Evolutionary conservation across 2,113 vertebrate genomes (phyloP), one percentile per base, ranked within the genome.

Genomic region (Glaucidium brasilianum): DNA sequence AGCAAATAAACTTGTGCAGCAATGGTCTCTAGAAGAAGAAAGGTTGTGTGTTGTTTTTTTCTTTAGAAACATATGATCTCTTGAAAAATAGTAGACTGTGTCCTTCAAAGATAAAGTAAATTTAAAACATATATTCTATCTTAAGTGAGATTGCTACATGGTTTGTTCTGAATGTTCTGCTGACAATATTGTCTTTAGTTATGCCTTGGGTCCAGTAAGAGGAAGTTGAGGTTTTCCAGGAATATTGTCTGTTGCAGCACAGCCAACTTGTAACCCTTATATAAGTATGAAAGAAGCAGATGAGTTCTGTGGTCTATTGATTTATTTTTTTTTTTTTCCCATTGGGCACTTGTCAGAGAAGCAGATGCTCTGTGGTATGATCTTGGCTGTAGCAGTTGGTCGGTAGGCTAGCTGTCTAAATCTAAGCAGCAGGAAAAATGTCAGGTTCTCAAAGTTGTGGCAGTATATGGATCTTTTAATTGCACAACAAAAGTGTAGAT

Each of bases 341-440:
- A 6, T 34, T 92, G 76, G 67, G 52, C 29, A 41, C 22, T 89
- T 89, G 64, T 68, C 26, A 39, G 64, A 95, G 86, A 72, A 95
- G 67, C 92, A 97, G 85, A 63, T 94, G 93, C 88, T 91, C 37
- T 86, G 67, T 94, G 71, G 41, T 88, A 35, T 82, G 34, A 56
- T 83, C 86, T 94, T 25, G 90, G 78, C 63, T 84, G 55, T 86
- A 88, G 72, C 87, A 94, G 87, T 63, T 95, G 91, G 84, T 85
- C 6, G 32, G 68, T 93, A 75, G 73, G 62, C 35, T 85, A 58
- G 37, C 25, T 50, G 76, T 69, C 45, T 94, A 81, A 91, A 81
- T 74, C 69, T 59, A 86, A 79, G 39, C 83, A 87, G 80, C 59
- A 85, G 60, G 60, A 90, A 91, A 85, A 95, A 56, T 62, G 37